Conservation (phyloP, 2,113 vertebrate species). For the Lethenteron camtschaticum region DNA sequence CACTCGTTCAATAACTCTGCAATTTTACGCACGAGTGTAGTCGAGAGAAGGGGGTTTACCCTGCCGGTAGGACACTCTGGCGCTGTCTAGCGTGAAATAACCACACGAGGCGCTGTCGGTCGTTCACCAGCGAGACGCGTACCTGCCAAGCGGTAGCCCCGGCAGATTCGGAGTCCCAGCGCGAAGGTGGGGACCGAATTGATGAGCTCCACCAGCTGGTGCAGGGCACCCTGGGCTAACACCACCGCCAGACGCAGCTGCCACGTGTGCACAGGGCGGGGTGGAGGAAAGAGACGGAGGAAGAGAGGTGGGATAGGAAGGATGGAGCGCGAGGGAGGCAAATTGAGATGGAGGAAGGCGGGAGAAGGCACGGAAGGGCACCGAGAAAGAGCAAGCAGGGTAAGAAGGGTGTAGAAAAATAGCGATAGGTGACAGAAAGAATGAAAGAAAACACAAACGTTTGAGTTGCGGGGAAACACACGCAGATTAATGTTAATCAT, state of each 20-base stretch:
- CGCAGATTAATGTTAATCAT: too few relatives aligned
- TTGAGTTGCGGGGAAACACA: too few relatives aligned
- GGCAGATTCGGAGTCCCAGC: slow-evolving; percentile 43
- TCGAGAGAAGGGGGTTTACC: background rate
- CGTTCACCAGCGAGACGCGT: background rate
- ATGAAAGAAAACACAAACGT: too few relatives aligned
- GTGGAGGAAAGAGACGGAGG: background rate
- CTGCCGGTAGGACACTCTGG: background rate
- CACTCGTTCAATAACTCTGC: background rate
- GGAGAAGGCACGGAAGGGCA: too few relatives aligned
- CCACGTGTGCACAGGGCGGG: too few relatives aligned
- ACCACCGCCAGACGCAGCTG: slow-evolving; percentile 75
- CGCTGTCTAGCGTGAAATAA: background rate
- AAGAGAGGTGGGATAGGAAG: background rate
- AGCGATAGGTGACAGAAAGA: too few relatives aligned
- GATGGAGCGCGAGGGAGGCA: background rate
- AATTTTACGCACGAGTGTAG: background rate
- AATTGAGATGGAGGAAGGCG: too few relatives aligned
- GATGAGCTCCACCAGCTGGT: slow-evolving; percentile 52
- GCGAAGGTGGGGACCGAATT: slow-evolving; percentile 74
- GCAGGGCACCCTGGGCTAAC: slow-evolving; percentile 58
- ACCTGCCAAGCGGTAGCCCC: slow-evolving; percentile 64
- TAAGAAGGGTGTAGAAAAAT: too few relatives aligned
- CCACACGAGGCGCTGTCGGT: background rate
- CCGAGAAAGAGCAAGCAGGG: too few relatives aligned